Percentiles rank a stretch among this genome's conserved stretches.
Conservation (phyloP, 2,888 invertebrate species). For the Agrenia bidenticulata region DNA sequence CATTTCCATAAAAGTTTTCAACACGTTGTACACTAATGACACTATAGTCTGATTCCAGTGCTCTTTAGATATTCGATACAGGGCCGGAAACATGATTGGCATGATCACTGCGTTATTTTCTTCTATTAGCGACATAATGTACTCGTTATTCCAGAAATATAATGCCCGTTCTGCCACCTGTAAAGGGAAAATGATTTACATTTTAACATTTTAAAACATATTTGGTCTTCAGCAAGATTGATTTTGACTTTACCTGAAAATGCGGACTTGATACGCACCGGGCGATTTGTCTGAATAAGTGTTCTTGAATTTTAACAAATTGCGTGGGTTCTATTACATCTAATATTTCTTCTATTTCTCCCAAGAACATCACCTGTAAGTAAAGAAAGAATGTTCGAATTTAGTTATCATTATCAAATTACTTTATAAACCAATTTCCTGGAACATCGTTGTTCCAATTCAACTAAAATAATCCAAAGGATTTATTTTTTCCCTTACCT, state of each 20-base stretch:
- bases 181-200: slow-evolving; percentile 47
- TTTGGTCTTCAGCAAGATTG: not conserved
- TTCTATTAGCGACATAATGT: slow-evolving; percentile 97
- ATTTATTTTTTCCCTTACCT: slow-evolving; percentile 59
- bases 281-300: slow-evolving; percentile 96
- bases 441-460: too few relatives aligned
- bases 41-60: slow-evolving; percentile 99
- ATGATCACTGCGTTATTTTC: slow-evolving; percentile 97
- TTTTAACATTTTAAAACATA: not conserved
- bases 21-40: slow-evolving; percentile 98
- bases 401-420: not conserved
- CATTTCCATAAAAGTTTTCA: slow-evolving; percentile 99
- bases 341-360: slow-evolving; percentile 98
- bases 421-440: too few relatives aligned
- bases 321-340: slow-evolving; percentile 99
- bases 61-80: slow-evolving; percentile 98
- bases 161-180: slow-evolving; percentile 98
- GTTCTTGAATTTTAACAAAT: slow-evolving; percentile 97
- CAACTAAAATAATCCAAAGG: too few relatives aligned
- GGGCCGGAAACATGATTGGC: slow-evolving; percentile 99
- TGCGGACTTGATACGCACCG: slow-evolving; percentile 99
- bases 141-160: slow-evolving; percentile 99
- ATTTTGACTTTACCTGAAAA: slow-evolving; percentile 76
- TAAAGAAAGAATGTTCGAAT: slow-evolving; percentile 10
- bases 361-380: slow-evolving; percentile 93